Percentiles rank a stretch among this genome's conserved stretches.
phyloP scores from a whole-genome alignment of 2,113 vertebrate genomes.

The Pollimyrus isidori region DNA sequence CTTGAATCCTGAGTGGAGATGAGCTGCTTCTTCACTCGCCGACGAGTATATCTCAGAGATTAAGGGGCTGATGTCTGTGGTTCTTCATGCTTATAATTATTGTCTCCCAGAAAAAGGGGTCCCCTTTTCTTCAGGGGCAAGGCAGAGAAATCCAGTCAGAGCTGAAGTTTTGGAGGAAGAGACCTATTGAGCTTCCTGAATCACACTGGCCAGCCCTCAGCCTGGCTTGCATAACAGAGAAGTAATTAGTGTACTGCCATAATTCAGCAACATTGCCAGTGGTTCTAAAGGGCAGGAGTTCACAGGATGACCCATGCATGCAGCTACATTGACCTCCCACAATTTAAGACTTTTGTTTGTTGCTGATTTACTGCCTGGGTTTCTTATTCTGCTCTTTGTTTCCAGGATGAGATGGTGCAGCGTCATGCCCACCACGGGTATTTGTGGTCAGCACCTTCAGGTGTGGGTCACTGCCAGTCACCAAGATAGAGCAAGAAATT shows the following conservation, averaged over 20 bases:
- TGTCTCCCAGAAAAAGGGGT: conserved; percentile 17
- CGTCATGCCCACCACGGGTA: not conserved
- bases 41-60: conserved; percentile 29
- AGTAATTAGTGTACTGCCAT: conserved; percentile 34
- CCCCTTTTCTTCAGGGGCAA: conserved; percentile 6
- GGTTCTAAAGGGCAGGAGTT: conserved; percentile 32
- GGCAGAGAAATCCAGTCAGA: not conserved
- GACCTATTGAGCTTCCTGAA: conserved; percentile 25
- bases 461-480: not conserved
- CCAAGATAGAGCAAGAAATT: not conserved
- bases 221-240: conserved; percentile 27
- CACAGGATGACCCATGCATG: conserved; percentile 37
- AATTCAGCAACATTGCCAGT: conserved; percentile 24
- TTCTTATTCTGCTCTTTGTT: not conserved
- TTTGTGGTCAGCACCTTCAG: not conserved
- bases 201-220: conserved; percentile 25
- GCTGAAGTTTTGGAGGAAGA: not conserved
- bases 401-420: not conserved
- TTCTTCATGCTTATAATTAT: conserved; percentile 27
- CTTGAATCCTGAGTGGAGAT: conserved; percentile 26
- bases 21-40: conserved; percentile 18
- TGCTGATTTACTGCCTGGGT: conserved; percentile 15
- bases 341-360: conserved; percentile 17
- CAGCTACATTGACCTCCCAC: conserved; percentile 35
- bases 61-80: conserved; percentile 31